Evolutionary conservation across 1,140 invertebrate genomes (phyloP).

Genomic region (Zaprionus ornatus): DNA sequence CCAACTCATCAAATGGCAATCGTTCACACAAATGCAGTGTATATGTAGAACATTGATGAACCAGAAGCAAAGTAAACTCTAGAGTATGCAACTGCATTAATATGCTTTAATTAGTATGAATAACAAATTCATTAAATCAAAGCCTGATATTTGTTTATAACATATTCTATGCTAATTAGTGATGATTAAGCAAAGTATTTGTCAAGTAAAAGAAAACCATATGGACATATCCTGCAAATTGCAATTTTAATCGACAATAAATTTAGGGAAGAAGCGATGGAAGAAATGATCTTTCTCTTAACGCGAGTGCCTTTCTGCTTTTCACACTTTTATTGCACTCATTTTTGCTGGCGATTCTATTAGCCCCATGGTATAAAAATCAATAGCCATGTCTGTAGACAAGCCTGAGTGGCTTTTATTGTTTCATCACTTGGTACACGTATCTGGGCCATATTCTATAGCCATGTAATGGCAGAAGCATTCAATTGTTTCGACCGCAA

Average conservation of each 20-base stretch:
- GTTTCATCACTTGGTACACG: conserved; percentile 48
- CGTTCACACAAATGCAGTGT: conserved; percentile 5
- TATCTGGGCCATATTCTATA: conserved; percentile 23
- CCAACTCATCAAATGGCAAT: conserved; percentile 41
- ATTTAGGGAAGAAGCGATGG: too few relatives aligned
- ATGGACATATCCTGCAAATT: too few relatives aligned
- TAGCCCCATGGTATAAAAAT: conserved; percentile 29
- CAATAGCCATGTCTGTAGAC: conserved; percentile 38
- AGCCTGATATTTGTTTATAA: too few relatives aligned
- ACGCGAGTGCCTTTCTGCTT: background rate
- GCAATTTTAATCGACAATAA: too few relatives aligned
- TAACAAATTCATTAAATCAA: too few relatives aligned
- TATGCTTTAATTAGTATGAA: background rate
- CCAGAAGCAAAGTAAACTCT: background rate
- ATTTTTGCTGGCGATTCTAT: background rate
- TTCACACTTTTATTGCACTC: background rate
- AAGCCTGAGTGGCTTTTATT: conserved; percentile 65
- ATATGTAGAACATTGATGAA: conserved; percentile 28
- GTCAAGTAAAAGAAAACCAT: too few relatives aligned
- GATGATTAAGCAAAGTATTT: too few relatives aligned
- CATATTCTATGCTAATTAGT: too few relatives aligned
- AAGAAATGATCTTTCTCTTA: background rate
- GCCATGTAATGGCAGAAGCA: conserved; percentile 45
- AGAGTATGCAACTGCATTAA: background rate
- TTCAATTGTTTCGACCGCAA: conserved; percentile 53